Conservation (phyloP, 2,888 invertebrate species). For the Xestia ashworthii region DNA sequence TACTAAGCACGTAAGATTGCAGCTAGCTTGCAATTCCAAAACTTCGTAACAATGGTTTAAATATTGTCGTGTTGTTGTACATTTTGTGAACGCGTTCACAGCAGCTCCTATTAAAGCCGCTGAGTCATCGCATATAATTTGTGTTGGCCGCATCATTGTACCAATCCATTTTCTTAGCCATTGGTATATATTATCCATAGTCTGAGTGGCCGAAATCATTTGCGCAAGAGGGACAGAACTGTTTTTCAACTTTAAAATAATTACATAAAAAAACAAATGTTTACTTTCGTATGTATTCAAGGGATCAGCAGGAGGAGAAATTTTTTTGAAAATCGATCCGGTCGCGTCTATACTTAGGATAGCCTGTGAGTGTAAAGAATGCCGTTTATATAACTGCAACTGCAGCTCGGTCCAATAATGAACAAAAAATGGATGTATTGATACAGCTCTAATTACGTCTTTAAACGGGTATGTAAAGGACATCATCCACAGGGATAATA, state of each 20-base stretch:
- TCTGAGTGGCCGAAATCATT: constrained; percentile 7
- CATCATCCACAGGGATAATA: too few species aligned
- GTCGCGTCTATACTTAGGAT: background rate
- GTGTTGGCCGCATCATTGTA: background rate
- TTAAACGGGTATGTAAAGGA: too few species aligned
- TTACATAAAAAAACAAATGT: background rate
- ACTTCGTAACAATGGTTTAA: background rate
- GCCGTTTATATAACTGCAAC: too few species aligned
- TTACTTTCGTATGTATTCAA: background rate
- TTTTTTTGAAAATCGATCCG: background rate
- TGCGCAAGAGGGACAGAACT: constrained; percentile 4
- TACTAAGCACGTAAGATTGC: background rate
- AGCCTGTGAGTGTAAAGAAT: too few species aligned
- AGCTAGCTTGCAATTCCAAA: constrained; percentile 3
- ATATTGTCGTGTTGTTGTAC: background rate
- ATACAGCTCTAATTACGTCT: too few species aligned
- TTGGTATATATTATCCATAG: background rate
- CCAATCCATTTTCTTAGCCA: background rate
- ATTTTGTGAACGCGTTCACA: too few species aligned
- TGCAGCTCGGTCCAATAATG: too few species aligned
- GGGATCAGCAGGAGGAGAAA: background rate
- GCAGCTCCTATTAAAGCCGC: too few species aligned
- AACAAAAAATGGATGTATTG: too few species aligned
- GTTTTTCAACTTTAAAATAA: constrained; percentile 1
- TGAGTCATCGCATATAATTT: background rate